A percentile compares a stretch with the other conserved stretches of the same genome.
These are phyloP conservation scores for Cremastinae sp. DNA, from an alignment of 2,888 invertebrate species.

Conservation along the genomic window DNA sequence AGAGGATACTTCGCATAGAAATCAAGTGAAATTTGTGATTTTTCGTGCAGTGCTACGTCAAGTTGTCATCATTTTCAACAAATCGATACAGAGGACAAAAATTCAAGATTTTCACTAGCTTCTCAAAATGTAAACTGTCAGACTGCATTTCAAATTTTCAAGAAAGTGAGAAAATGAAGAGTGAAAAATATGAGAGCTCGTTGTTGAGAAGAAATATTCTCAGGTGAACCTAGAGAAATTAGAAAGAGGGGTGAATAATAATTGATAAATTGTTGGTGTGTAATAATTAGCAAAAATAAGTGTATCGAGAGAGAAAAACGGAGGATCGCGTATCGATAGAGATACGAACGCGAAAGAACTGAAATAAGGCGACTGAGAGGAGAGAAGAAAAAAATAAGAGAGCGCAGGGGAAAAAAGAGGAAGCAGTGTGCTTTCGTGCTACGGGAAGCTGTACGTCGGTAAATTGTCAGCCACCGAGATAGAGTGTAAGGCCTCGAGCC, in stretches of 20 bases:
- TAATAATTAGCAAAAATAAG: slow-evolving; percentile 46
- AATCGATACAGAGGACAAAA: no score
- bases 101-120: no score
- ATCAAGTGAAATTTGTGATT: neutral
- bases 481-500: slow-evolving; percentile 41
- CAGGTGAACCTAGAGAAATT: neutral
- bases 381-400: slow-evolving; percentile 3
- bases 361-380: slow-evolving; percentile 1
- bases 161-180: neutral
- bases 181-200: slow-evolving; percentile 3
- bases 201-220: neutral
- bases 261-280: slow-evolving; percentile 29
- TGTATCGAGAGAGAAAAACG: slow-evolving; percentile 26
- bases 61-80: no score
- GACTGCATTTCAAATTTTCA: no score
- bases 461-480: slow-evolving; percentile 38
- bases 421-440: slow-evolving; percentile 28
- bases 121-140: no score
- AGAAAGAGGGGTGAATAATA: neutral
- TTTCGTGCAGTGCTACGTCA: no score
- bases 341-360: slow-evolving; percentile 19
- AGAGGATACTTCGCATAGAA: neutral
- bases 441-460: slow-evolving; percentile 29
- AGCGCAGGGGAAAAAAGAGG: slow-evolving; percentile 2
- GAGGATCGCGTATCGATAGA: slow-evolving; percentile 46